Evolutionary conservation across 2,797 vertebrate genomes (phyloP).

Genomic region (Anguilla obscura): DNA sequence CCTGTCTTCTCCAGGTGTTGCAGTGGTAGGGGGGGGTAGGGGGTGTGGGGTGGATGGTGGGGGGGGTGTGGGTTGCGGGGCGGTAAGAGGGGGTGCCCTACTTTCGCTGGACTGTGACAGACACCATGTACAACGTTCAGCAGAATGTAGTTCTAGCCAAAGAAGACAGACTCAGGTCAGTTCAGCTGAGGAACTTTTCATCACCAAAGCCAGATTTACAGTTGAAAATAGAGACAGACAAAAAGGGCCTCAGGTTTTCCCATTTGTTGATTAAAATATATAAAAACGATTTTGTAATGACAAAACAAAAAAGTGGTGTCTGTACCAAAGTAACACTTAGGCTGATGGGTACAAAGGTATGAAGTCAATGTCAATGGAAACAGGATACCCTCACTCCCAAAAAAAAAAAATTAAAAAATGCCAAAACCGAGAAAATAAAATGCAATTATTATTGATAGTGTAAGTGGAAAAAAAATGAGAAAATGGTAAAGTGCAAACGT

Average conservation of each 20-base stretch:
- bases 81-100: conserved; percentile 32
- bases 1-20: conserved; percentile 66
- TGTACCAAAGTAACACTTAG: no score
- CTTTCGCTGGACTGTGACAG: conserved; percentile 40
- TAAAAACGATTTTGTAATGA: no score
- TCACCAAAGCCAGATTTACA: not conserved
- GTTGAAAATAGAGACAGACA: not conserved
- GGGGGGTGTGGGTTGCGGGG: not conserved
- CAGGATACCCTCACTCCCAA: no score
- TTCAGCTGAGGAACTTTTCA: not conserved
- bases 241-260: not conserved
- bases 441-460: no score
- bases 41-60: not conserved
- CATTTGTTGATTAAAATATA: not conserved
- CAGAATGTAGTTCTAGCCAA: not conserved
- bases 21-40: not conserved
- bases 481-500: no score
- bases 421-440: no score
- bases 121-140: conserved; percentile 12
- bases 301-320: no score
- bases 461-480: not conserved
- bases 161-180: not conserved
- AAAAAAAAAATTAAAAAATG: no score
- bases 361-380: no score
- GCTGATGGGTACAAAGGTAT: no score